phyloP scores from a whole-genome alignment of 2,113 vertebrate genomes.

The Edolisoma coerulescens region DNA sequence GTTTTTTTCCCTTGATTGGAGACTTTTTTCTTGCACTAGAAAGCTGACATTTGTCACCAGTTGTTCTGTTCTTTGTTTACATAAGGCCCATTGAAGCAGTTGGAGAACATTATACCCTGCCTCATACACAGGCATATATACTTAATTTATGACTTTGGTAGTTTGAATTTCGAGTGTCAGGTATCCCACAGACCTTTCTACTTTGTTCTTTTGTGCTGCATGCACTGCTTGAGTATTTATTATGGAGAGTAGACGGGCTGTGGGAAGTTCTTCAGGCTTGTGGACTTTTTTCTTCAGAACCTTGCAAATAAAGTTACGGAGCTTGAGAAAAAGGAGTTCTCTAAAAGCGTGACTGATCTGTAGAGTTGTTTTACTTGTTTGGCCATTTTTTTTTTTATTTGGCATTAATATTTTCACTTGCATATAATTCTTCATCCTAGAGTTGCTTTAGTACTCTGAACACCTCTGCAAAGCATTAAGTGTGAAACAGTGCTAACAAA shows the following conservation, averaged over 20 bases:
- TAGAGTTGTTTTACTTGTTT: neutral
- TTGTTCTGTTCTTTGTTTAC: constrained; percentile 27
- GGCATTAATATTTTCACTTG: neutral
- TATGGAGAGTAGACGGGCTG: neutral
- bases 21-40: neutral
- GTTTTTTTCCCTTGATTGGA: neutral
- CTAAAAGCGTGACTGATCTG: neutral
- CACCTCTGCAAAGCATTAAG: neutral
- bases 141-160: constrained; percentile 38
- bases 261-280: neutral
- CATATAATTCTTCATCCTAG: neutral
- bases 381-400: neutral
- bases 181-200: constrained; percentile 1
- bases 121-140: neutral
- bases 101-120: neutral
- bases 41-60: neutral
- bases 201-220: constrained; percentile 1
- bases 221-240: neutral
- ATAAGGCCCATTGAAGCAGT: neutral
- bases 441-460: neutral
- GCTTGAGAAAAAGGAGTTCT: neutral
- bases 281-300: neutral
- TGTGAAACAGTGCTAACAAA: neutral
- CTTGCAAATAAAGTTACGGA: neutral
- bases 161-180: constrained; percentile 26